These are phyloP conservation scores for Eristalinus sepulchralis DNA, from an alignment of 2,888 invertebrate species.

Conservation along the genomic window DNA sequence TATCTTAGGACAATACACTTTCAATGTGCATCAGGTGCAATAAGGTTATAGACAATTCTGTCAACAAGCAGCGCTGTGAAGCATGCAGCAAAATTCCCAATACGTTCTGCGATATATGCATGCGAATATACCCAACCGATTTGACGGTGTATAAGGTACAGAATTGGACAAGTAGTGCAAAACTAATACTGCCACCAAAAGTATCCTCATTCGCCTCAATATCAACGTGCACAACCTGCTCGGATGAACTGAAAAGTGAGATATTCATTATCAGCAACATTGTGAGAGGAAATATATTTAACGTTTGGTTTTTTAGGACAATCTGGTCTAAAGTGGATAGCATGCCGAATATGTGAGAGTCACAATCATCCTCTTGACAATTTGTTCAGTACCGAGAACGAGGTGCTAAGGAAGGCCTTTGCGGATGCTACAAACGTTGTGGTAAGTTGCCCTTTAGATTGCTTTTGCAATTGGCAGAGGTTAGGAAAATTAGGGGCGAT, in stretches of 20 bases:
- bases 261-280: background rate
- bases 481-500: no score
- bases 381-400: background rate
- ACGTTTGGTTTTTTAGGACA: background rate
- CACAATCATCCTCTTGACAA: background rate
- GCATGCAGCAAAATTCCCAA: conserved; percentile 13
- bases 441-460: conserved; percentile 21
- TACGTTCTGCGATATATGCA: conserved; percentile 35
- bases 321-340: conserved; percentile 22
- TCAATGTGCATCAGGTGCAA: conserved; percentile 38
- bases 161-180: conserved; percentile 21
- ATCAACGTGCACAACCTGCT: conserved; percentile 7
- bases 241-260: conserved; percentile 8
- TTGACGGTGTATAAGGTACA: background rate
- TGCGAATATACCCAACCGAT: background rate
- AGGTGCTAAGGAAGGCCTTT: conserved; percentile 17
- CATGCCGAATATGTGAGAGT: conserved; percentile 52
- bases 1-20: background rate
- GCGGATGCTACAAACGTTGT: background rate
- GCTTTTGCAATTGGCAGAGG: no score
- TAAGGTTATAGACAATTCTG: background rate
- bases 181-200: conserved; percentile 3
- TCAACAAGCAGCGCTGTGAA: conserved; percentile 8
- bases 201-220: background rate
- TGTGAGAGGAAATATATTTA: no score